Conservation (phyloP, 2,888 invertebrate genomes). For the Phyllotreta striolata region DNA sequence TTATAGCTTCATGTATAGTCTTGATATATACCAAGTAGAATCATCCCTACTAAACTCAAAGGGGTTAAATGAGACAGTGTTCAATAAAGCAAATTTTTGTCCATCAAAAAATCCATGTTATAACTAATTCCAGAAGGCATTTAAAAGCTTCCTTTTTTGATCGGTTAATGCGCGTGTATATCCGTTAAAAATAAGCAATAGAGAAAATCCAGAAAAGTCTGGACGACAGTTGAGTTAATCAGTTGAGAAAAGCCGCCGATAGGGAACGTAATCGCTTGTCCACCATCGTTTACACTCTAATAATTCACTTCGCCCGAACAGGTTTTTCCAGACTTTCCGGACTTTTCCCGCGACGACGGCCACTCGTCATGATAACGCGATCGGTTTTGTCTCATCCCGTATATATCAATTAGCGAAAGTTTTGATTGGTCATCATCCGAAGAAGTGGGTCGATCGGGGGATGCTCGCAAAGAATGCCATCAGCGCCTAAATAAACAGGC, state of each 20-base stretch:
- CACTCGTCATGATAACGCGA: background rate
- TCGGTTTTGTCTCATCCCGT: background rate
- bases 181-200: constrained; percentile 20
- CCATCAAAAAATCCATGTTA: no score
- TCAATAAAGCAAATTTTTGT: no score
- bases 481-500: constrained; percentile 14
- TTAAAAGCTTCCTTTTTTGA: no score
- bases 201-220: constrained; percentile 39
- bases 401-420: no score
- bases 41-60: no score
- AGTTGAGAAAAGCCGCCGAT: constrained; percentile 56
- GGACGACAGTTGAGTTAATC: constrained; percentile 56
- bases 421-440: no score
- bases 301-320: constrained; percentile 53
- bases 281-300: constrained; percentile 57
- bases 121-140: no score
- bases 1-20: no score
- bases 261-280: constrained; percentile 59
- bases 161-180: no score
- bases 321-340: constrained; percentile 13
- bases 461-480: constrained; percentile 15
- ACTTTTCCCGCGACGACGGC: constrained; percentile 8
- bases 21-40: no score
- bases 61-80: no score
- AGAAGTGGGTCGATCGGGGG: constrained; percentile 8